A percentile compares a stretch with the other conserved stretches of the same genome.
These are phyloP conservation scores for Phoronis australis DNA, from an alignment of 2,888 invertebrate species.

Conservation along the genomic window DNA sequence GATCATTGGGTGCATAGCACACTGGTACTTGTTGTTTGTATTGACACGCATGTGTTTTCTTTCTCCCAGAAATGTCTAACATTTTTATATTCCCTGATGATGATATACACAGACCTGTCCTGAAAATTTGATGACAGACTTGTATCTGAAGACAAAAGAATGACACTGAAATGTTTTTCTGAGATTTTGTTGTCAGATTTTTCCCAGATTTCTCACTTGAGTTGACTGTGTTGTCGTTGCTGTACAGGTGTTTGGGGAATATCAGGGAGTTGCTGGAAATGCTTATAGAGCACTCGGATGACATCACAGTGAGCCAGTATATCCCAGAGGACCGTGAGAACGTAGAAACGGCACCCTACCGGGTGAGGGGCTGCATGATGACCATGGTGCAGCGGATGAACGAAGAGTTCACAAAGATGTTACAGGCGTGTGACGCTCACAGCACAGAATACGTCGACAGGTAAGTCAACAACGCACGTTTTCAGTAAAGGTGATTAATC, in stretches of 20 bases:
- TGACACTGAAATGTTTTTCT: too few relatives aligned
- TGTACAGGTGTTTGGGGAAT: constrained; percentile 66
- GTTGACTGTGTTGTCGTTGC: too few relatives aligned
- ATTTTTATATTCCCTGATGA: too few relatives aligned
- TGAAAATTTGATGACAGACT: too few relatives aligned
- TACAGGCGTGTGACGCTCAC: constrained; percentile 96
- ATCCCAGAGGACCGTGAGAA: constrained; percentile 86
- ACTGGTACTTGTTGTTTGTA: too few relatives aligned
- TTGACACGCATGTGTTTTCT: too few relatives aligned
- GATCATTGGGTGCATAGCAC: too few relatives aligned
- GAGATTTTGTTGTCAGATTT: too few relatives aligned
- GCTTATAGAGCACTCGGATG: constrained; percentile 66
- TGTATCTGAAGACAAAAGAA: too few relatives aligned
- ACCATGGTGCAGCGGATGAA: constrained; percentile 92
- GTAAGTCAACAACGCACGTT: constrained; percentile 46
- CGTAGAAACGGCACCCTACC: constrained; percentile 54
- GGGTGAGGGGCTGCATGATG: constrained; percentile 77
- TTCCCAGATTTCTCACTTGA: too few relatives aligned
- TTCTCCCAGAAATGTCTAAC: too few relatives aligned
- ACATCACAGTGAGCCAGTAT: constrained; percentile 76
- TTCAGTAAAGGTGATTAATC: not conserved
- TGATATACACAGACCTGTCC: too few relatives aligned
- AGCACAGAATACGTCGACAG: constrained; percentile 94
- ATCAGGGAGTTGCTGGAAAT: constrained; percentile 78
- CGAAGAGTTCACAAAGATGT: constrained; percentile 92